Evolutionary conservation across 2,888 invertebrate genomes (phyloP).

Genomic region (Rapana venosa): DNA sequence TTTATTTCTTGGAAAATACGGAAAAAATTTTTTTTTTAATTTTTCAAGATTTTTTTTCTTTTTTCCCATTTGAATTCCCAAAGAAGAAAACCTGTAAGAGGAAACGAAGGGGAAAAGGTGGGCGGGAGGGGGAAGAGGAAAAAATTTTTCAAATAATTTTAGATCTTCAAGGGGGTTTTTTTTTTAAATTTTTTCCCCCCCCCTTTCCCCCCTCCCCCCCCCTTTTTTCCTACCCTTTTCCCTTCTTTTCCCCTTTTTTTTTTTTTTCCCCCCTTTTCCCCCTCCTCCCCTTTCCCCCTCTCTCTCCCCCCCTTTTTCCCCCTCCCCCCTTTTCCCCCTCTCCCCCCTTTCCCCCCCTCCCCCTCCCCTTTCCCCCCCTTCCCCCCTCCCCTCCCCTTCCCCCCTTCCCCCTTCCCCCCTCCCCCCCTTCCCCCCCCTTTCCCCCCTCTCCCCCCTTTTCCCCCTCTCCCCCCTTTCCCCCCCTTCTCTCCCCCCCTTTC

Average conservation of each 20-base stretch:
- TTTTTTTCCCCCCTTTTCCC: background rate
- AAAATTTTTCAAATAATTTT: too few relatives aligned
- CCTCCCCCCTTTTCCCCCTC: background rate
- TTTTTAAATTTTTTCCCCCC: too few relatives aligned
- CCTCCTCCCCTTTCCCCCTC: background rate
- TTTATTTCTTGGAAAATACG: too few relatives aligned
- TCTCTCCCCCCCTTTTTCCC: background rate
- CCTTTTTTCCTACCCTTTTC: too few relatives aligned
- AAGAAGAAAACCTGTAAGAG: too few relatives aligned
- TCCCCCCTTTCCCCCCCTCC: background rate
- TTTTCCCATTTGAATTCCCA: too few relatives aligned
- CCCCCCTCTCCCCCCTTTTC: constrained; percentile 9
- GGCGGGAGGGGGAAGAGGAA: too few relatives aligned
- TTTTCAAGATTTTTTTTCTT: too few relatives aligned
- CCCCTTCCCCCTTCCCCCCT: background rate
- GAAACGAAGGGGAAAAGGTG: too few relatives aligned
- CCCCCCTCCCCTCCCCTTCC: background rate
- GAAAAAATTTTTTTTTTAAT: too few relatives aligned
- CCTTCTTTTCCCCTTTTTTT: background rate
- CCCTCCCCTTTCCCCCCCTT: background rate
- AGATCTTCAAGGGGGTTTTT: too few relatives aligned
- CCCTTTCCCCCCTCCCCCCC: too few relatives aligned
- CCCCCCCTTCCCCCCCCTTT: background rate
- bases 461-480: background rate
- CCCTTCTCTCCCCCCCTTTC: background rate